phyloP scores from a whole-genome alignment of 2,797 vertebrate species.

The Poeciliopsis paucimaculata region DNA sequence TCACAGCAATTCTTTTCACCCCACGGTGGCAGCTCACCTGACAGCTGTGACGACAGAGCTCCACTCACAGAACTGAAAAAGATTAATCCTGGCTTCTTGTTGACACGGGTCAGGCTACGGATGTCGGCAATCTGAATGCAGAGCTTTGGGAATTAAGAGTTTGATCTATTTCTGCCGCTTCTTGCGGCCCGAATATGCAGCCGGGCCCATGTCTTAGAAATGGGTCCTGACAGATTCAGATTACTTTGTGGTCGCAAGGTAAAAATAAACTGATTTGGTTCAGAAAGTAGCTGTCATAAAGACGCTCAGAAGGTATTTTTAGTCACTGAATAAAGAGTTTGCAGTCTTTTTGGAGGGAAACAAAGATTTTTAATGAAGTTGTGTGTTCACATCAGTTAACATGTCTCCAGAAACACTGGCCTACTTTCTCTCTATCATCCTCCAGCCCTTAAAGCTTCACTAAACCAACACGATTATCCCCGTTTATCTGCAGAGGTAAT shows the following conservation, averaged over 20 bases:
- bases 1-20: slow-evolving; percentile 42
- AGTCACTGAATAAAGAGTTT: slow-evolving; percentile 6
- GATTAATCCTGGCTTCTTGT: slow-evolving; percentile 47
- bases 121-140: slow-evolving; percentile 25
- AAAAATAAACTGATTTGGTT: slow-evolving; percentile 13
- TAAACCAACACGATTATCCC: slow-evolving; percentile 25
- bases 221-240: slow-evolving; percentile 61
- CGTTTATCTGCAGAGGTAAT: slow-evolving; percentile 19
- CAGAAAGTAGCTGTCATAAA: slow-evolving; percentile 15
- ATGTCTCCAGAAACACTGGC: slow-evolving; percentile 68
- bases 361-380: slow-evolving; percentile 29
- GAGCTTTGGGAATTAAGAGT: slow-evolving; percentile 34
- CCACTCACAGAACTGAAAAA: slow-evolving; percentile 29
- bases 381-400: slow-evolving; percentile 55
- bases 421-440: slow-evolving; percentile 72
- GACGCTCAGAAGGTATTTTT: slow-evolving; percentile 28
- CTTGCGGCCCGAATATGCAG: slow-evolving; percentile 36
- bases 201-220: slow-evolving; percentile 11
- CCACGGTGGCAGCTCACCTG: slow-evolving; percentile 66
- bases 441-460: slow-evolving; percentile 37
- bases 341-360: slow-evolving; percentile 14
- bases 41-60: slow-evolving; percentile 61
- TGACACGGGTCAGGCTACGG: slow-evolving; percentile 55
- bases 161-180: slow-evolving; percentile 64
- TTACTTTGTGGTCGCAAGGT: slow-evolving; percentile 40